These are phyloP conservation scores for Chiridota heheva DNA, from an alignment of 35 echinoderm and acorn worm genomes.

Conservation along the genomic window DNA sequence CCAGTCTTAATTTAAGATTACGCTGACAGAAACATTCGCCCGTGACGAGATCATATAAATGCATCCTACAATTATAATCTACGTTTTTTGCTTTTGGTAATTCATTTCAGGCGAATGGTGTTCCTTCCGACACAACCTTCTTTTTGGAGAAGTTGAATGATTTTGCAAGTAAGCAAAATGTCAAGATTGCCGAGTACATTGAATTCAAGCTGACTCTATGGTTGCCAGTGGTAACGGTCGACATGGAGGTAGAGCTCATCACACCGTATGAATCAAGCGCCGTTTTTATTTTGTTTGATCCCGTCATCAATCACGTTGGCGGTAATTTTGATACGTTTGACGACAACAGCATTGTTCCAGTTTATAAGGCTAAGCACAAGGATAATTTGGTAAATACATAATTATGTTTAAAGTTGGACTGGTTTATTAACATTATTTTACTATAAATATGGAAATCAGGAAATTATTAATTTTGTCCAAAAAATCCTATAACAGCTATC, in stretches of 20 bases:
- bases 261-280: slow-evolving; percentile 70
- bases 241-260: slow-evolving; percentile 63
- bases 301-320: slow-evolving; percentile 55
- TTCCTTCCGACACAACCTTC: slow-evolving; percentile 58
- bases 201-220: slow-evolving; percentile 73
- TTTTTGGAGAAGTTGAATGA: slow-evolving; percentile 71
- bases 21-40: too few species aligned
- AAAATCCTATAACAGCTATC: too few species aligned
- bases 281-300: slow-evolving; percentile 70
- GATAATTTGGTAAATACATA: slow-evolving; percentile 67
- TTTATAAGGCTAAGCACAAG: slow-evolving; percentile 34
- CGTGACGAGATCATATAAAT: too few species aligned
- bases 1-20: too few species aligned
- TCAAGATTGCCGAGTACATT: slow-evolving; percentile 60
- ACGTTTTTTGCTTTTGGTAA: too few species aligned
- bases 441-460: too few species aligned
- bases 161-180: slow-evolving; percentile 28
- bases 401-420: not conserved
- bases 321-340: slow-evolving; percentile 52
- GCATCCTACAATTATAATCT: too few species aligned
- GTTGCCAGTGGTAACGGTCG: slow-evolving; percentile 57
- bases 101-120: slow-evolving; percentile 30
- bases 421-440: too few species aligned
- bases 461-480: too few species aligned
- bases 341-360: not conserved